These are phyloP conservation scores for Henricia sp. DNA, from an alignment of 53 echinoderm and acorn worm species.

Conservation along the genomic window DNA sequence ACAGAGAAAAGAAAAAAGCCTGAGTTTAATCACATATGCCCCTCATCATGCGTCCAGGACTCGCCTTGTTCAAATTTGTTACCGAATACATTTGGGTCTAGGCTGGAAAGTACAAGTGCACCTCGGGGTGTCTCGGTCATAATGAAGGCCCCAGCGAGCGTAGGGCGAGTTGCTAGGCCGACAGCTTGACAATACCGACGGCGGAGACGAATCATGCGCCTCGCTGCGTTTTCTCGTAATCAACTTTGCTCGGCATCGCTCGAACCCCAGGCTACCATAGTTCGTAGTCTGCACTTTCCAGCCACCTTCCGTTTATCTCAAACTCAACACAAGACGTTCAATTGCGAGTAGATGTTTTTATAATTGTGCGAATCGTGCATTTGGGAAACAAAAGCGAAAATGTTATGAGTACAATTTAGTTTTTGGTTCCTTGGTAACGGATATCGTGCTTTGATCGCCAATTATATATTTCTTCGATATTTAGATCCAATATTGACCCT, in stretches of 20 bases:
- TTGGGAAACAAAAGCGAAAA: background rate
- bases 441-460: background rate
- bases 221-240: conserved; percentile 45
- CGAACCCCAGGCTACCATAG: conserved; percentile 14
- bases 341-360: background rate
- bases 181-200: conserved; percentile 58
- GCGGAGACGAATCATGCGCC: conserved; percentile 48
- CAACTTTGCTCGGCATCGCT: conserved; percentile 41
- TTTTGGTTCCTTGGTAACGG: background rate
- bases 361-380: background rate
- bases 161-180: conserved; percentile 18
- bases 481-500: conserved; percentile 27
- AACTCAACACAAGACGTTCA: background rate
- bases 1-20: background rate
- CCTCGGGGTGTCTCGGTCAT: conserved; percentile 27
- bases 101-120: conserved; percentile 48
- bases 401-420: background rate
- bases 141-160: conserved; percentile 43
- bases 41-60: background rate
- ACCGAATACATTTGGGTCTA: conserved; percentile 26
- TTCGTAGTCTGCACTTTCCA: conserved; percentile 38
- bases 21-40: conserved; percentile 30
- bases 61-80: conserved; percentile 37
- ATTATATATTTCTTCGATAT: background rate
- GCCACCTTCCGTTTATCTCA: background rate